Conservation (phyloP, 2,113 vertebrate species). For the Turdus rufiventris region DNA sequence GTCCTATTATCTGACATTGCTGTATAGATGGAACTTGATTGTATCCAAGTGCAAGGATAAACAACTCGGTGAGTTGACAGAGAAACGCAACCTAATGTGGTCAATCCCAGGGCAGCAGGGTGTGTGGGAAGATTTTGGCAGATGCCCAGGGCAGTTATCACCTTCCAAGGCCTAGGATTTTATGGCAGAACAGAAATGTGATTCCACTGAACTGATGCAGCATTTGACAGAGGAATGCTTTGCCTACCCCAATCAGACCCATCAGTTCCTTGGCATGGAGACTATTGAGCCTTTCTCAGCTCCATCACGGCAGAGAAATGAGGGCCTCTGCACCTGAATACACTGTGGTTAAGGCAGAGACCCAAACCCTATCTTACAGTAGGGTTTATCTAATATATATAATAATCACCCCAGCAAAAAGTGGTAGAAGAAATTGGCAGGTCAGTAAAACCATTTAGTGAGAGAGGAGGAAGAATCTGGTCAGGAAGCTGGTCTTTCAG, state of each 20-base stretch:
- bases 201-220: background rate
- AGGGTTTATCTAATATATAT: no score
- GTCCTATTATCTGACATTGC: background rate
- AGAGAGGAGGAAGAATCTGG: background rate
- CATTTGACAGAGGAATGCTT: background rate
- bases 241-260: background rate
- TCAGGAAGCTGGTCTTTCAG: background rate
- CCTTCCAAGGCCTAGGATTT: background rate
- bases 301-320: background rate
- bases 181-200: background rate
- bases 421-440: background rate
- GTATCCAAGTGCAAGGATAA: background rate
- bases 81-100: background rate
- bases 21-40: background rate
- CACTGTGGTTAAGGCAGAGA: background rate
- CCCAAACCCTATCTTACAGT: background rate
- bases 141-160: background rate
- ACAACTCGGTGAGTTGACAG: background rate
- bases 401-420: background rate
- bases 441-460: background rate
- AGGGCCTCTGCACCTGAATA: background rate
- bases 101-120: background rate
- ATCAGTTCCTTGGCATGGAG: background rate
- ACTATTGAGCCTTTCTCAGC: background rate
- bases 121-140: background rate